phyloP scores from a whole-genome alignment of 2,113 vertebrate genomes.

The Erythrolamprus reginae region DNA sequence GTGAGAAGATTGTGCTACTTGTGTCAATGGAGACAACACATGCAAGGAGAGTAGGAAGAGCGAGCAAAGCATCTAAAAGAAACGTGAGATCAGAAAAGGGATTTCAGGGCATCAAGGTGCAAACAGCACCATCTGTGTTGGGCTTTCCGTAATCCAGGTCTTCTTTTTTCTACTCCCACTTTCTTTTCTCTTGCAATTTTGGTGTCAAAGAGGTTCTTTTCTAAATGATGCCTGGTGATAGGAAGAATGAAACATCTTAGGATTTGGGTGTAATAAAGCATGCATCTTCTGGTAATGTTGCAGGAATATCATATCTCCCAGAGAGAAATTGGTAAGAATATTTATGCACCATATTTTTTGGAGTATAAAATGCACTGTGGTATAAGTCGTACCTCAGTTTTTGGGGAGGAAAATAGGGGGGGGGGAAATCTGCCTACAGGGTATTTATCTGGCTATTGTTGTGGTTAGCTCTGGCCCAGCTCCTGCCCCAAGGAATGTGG shows the following conservation, averaged over 20 bases:
- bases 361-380: too few relatives aligned
- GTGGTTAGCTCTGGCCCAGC: too few relatives aligned
- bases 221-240: neutral
- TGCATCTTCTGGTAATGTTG: neutral
- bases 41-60: too few relatives aligned
- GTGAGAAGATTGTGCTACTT: neutral
- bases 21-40: neutral
- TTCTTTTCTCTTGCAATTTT: neutral
- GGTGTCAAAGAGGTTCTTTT: neutral
- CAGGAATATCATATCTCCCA: slow-evolving; percentile 4
- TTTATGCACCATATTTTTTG: too few relatives aligned
- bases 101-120: neutral
- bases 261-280: slow-evolving; percentile 7
- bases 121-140: neutral
- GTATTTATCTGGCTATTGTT: too few relatives aligned
- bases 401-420: too few relatives aligned
- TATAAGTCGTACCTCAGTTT: too few relatives aligned
- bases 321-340: neutral
- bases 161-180: neutral
- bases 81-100: neutral
- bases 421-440: too few relatives aligned
- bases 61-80: neutral
- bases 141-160: neutral
- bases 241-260: slow-evolving; percentile 6
- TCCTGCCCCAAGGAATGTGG: too few relatives aligned